These are phyloP conservation scores for Mya arenaria DNA, from an alignment of 1,140 invertebrate species.

Conservation along the genomic window DNA sequence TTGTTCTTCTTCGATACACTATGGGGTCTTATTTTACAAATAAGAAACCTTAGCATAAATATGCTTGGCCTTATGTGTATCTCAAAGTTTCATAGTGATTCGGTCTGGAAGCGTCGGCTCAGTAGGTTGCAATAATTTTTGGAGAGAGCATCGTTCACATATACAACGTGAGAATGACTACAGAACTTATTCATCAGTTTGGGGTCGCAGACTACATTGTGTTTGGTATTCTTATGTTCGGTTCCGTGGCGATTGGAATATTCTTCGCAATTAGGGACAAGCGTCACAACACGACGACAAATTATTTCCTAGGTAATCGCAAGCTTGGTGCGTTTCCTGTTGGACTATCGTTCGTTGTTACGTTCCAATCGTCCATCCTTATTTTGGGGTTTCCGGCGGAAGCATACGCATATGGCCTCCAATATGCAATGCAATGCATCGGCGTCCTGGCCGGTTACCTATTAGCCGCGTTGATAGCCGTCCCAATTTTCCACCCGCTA, in stretches of 20 bases:
- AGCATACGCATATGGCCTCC: conserved; percentile 84
- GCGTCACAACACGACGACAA: conserved; percentile 90
- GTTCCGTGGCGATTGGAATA: conserved; percentile 73
- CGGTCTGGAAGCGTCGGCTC: no score
- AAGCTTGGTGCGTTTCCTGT: conserved; percentile 84
- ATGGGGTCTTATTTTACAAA: no score
- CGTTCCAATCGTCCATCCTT: conserved; percentile 94
- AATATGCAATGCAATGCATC: conserved; percentile 72
- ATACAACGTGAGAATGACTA: no score
- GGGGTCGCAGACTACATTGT: no score
- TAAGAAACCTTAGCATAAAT: no score
- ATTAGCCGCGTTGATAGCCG: conserved; percentile 70
- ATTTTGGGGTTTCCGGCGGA: conserved; percentile 93
- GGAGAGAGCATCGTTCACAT: no score
- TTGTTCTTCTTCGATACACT: no score
- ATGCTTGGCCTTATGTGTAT: no score
- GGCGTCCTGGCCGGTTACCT: conserved; percentile 72
- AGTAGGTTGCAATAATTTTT: no score
- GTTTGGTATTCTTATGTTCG: no score
- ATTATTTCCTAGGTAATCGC: conserved; percentile 89
- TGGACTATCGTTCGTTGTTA: conserved; percentile 81
- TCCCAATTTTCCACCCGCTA: conserved; percentile 79
- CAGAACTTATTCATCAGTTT: no score
- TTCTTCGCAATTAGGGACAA: conserved; percentile 70
- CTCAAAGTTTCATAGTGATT: no score